phyloP scores from a whole-genome alignment of 2,113 vertebrate species.

The Lethenteron reissneri region DNA sequence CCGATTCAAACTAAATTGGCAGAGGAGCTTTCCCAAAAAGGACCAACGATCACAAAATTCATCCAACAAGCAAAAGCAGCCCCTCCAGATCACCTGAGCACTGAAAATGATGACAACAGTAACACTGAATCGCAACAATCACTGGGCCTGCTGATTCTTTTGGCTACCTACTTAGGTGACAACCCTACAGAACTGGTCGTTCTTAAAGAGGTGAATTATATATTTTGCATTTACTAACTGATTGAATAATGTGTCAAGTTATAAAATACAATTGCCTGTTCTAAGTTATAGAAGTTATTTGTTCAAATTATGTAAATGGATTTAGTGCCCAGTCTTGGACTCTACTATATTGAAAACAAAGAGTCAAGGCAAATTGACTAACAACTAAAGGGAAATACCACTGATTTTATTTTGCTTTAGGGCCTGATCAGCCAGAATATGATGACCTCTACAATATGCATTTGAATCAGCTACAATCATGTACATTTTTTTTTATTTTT shows the following conservation, averaged over 20 bases:
- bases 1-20: no score
- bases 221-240: background rate
- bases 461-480: slow-evolving; percentile 5
- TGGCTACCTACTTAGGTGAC: slow-evolving; percentile 6
- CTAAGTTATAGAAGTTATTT: no score
- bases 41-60: slow-evolving; percentile 8
- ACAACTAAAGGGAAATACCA: no score
- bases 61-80: slow-evolving; percentile 6
- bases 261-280: background rate
- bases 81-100: background rate
- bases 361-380: no score
- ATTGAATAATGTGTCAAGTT: slow-evolving; percentile 6
- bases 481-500: background rate
- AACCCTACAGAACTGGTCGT: slow-evolving; percentile 6
- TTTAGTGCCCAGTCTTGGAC: slow-evolving; percentile 4
- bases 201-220: background rate
- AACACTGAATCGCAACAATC: slow-evolving; percentile 4
- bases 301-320: no score
- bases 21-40: slow-evolving; percentile 11
- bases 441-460: background rate
- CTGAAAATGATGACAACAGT: slow-evolving; percentile 6
- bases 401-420: no score
- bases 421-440: no score
- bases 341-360: slow-evolving; percentile 3
- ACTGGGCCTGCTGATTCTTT: background rate